Evolutionary conservation across 2,113 vertebrate genomes (phyloP), one percentile per base, ranked within the genome.

Genomic region (Tylochromis polylepis): DNA sequence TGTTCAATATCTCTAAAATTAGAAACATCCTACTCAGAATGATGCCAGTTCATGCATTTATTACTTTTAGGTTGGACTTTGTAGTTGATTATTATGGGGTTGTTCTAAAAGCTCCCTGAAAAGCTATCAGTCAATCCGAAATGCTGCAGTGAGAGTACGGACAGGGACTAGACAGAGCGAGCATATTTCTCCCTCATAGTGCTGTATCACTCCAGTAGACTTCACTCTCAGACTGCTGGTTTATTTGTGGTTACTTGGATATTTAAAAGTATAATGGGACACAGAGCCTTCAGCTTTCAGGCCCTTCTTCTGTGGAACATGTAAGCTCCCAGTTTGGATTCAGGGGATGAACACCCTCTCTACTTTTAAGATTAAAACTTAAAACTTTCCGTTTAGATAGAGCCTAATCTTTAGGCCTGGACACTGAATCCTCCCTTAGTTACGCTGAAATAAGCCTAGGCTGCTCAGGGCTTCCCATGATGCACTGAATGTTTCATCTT

Each of bases 291-390:
- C 55, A 24, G n/a, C 5, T 24, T 56, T 56, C 55, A 56, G 5
- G 55, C 53, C 5, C 53, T 4, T 31, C 15, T 5, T 60, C 27
- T 31, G 58, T 60, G 58, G 15, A 60, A 60, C 15, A 31, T 60
- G 58, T 60, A 60, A 60, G 27, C 58, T 11, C 58, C 15, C 27
- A 18, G 8, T 31, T 18, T 60, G 27, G 27, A 2, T 60, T 60
- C 27, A 31, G 2, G 15, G 31, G 58, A 60, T 31, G 27, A 60
- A 60, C 51, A 53, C 20, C 9, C 51, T 53, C 24, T 58, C 14
- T 11, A 3, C 31, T 60, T 60, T 60, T 60, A 60, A 18, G 15
- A 31, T 2, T 31, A 60, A 60, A 0, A 8, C 0, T 60, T 60
- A 60, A 60, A 6, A 31, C 58, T 31, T 60, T 60, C 15, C 15